Base-by-base conservation (phyloP, 2,113 vertebrate species). In the Clupea harengus region DNA sequence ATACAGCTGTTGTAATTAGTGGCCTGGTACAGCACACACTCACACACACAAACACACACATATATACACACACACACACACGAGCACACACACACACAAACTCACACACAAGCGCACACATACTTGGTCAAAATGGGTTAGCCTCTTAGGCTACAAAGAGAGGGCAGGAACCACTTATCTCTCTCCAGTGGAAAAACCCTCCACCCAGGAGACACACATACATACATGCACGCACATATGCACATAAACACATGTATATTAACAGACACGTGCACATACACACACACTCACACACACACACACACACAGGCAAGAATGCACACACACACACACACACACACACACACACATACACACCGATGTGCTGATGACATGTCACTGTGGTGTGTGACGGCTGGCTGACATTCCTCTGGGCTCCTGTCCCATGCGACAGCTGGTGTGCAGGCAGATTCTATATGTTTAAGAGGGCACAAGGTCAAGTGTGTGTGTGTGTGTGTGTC, bases 381-480 rank as follows among this genome's bases (percentile, higher is more conserved):
- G 82, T 57, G 82, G 32, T 45, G 52, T 83, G 54, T 83, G 15
- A 64, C 18, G 52, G 52, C 22, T 44, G 57, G 11, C 45, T 7
- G 18, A 45, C n/a, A 72, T 72, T 45, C 3, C 17, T 83, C 11
- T 22, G 54, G 54, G 49, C n/a, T 32, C 49, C 32, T 57, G 50
- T 20, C 82, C 49, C 49, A 39, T 32, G 49, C 20, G 28, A 72
- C 60, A 72, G 64, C 64, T 72, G 64, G 25, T 8, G 8, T 28
- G 64, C 60, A 72, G 64, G n/a, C 22, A 28, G 64, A 32, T 25
- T 67, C 22, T 72, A 72, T 91, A 72, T 84, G 67, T 90, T 54
- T 89, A 75, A 72, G 25, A 72, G 64, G 64, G 25, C 64, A 72
- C 25, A 72, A 28, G 64, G 64, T 72, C 64, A 72, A 72, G 64